phyloP scores from a whole-genome alignment of 2,113 vertebrate genomes.

The Paramisgurnus dabryanus region DNA sequence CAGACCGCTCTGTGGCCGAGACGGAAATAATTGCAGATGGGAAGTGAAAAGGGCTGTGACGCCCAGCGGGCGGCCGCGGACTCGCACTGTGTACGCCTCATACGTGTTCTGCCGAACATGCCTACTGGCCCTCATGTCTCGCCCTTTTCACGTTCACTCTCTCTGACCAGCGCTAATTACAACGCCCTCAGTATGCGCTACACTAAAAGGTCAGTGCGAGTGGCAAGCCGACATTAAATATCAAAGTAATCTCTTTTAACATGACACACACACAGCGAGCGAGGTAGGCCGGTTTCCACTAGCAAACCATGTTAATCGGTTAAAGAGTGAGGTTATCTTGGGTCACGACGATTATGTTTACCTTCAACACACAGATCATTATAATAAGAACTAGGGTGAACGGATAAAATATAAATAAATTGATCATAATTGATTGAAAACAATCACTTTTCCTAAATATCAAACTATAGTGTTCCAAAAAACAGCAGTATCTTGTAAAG shows the following conservation, averaged over 20 bases:
- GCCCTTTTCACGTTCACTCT: constrained; percentile 28
- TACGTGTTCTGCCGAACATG: constrained; percentile 22
- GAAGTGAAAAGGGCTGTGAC: constrained; percentile 47
- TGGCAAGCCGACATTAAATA: constrained; percentile 25
- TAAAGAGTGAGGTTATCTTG: constrained; percentile 1
- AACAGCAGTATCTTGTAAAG: too few species aligned
- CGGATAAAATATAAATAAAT: too few species aligned
- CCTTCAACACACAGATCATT: neutral
- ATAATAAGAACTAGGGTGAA: too few species aligned
- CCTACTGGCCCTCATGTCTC: constrained; percentile 32
- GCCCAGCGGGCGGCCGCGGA: constrained; percentile 28
- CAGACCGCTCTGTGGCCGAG: constrained; percentile 23
- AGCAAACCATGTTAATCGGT: constrained; percentile 11
- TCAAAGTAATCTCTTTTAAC: constrained; percentile 33
- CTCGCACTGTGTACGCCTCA: constrained; percentile 12
- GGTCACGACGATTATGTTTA: neutral
- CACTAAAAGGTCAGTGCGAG: constrained; percentile 39
- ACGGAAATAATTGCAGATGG: constrained; percentile 49
- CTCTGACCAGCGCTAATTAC: constrained; percentile 41
- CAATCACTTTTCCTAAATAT: too few species aligned
- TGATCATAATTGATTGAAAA: too few species aligned
- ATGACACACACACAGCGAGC: neutral
- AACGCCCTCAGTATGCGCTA: constrained; percentile 33
- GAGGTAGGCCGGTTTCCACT: neutral
- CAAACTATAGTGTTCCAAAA: too few species aligned